These are phyloP conservation scores for Euzophera pinguis DNA, from an alignment of 2,888 invertebrate species.

Conservation along the genomic window DNA sequence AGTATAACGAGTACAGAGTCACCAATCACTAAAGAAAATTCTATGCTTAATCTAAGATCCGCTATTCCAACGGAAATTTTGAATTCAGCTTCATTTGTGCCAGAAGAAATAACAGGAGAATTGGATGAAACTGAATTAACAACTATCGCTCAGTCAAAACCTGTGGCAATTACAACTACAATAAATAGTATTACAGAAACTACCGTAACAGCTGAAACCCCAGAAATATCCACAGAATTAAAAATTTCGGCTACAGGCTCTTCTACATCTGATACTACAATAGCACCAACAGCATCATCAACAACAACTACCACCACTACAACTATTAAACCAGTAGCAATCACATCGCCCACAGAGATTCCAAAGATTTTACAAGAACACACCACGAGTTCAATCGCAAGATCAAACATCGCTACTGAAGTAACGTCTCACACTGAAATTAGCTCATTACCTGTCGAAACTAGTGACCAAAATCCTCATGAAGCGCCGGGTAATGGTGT, in stretches of 20 bases:
- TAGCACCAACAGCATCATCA: background rate
- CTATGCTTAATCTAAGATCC: conserved; percentile 59
- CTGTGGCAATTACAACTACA: conserved; percentile 20
- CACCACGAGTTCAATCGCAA: conserved; percentile 42
- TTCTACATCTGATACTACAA: conserved; percentile 17
- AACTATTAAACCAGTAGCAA: conserved; percentile 16
- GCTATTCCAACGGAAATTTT: conserved; percentile 62
- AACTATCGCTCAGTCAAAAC: conserved; percentile 17
- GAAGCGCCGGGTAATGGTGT: conserved; percentile 47
- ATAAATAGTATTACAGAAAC: conserved; percentile 23
- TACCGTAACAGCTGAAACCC: conserved; percentile 13
- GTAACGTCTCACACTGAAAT: conserved; percentile 64
- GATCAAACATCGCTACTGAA: conserved; percentile 55
- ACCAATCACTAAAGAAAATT: conserved; percentile 41
- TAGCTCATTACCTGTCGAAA: conserved; percentile 66
- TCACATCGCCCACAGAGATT: conserved; percentile 24
- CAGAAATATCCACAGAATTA: conserved; percentile 22
- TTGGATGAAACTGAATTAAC: conserved; percentile 35
- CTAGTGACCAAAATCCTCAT: conserved; percentile 68
- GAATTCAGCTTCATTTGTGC: conserved; percentile 43
- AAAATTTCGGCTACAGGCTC: conserved; percentile 22
- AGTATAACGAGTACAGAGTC: conserved; percentile 28
- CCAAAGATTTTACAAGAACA: conserved; percentile 37
- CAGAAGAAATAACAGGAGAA: conserved; percentile 46
- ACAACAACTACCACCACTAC: background rate